phyloP scores from a whole-genome alignment of 2,797 vertebrate genomes.

The Thamnophis elegans region DNA sequence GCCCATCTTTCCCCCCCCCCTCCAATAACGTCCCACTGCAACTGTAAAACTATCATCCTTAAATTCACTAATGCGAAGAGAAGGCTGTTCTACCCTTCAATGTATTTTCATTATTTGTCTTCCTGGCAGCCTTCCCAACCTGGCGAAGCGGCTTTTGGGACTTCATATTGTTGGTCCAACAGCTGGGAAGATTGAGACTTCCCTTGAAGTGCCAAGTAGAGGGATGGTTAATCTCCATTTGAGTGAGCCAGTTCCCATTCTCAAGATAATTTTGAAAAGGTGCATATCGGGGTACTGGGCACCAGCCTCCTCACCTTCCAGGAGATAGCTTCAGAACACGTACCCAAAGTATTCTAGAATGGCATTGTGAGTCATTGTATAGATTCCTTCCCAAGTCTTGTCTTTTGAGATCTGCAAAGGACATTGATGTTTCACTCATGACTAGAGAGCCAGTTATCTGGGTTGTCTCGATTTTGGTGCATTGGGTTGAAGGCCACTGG shows the following conservation, averaged over 20 bases:
- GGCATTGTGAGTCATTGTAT: background rate
- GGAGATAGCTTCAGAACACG: background rate
- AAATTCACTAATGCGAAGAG: background rate
- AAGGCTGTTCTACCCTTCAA: background rate
- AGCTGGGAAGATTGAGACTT: no score
- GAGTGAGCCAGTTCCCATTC: background rate
- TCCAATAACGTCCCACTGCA: background rate
- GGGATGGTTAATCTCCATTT: background rate
- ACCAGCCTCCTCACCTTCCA: background rate
- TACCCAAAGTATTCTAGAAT: constrained; percentile 15
- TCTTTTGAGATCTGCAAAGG: background rate
- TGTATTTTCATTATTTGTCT: background rate
- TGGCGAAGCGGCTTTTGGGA: background rate
- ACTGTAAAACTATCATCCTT: no score
- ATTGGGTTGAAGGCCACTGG: background rate
- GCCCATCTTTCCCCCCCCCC: rapidly evolving
- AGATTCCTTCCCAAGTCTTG: background rate
- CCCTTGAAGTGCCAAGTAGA: background rate
- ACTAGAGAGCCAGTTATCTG: background rate
- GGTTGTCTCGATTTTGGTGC: background rate
- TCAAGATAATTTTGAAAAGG: background rate
- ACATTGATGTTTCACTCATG: no score
- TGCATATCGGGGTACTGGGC: background rate
- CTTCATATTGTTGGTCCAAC: background rate
- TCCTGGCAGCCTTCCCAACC: background rate